Evolutionary conservation across 2,113 vertebrate genomes (phyloP).

Genomic region (Eurypyga helias): DNA sequence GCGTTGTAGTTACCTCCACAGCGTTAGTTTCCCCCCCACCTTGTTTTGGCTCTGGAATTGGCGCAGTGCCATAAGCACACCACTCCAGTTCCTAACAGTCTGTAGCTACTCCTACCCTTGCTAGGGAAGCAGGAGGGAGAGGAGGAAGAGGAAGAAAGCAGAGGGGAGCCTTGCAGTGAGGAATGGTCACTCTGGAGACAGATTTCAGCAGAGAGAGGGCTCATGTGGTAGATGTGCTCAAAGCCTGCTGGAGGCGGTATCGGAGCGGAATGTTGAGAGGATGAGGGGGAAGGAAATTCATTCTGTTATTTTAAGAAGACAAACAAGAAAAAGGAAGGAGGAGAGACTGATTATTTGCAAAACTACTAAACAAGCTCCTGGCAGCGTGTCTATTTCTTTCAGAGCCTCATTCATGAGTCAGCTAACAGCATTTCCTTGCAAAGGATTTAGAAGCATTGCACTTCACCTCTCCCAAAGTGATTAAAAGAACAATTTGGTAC

Average conservation of each 20-base stretch:
- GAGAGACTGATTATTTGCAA: constrained; percentile 62
- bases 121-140: constrained; percentile 86
- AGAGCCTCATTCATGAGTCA: background rate
- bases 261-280: constrained; percentile 82
- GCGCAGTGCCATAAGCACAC: constrained; percentile 2
- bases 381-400: background rate
- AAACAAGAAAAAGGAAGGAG: constrained; percentile 72
- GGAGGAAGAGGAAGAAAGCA: constrained; percentile 83
- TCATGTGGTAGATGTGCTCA: constrained; percentile 89
- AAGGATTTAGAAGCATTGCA: background rate
- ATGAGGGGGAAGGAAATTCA: constrained; percentile 82
- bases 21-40: background rate
- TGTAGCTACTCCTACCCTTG: constrained; percentile 85
- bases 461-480: background rate
- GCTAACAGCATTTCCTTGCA: background rate
- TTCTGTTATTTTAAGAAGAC: constrained; percentile 75
- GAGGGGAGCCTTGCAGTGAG: constrained; percentile 76
- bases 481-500: background rate
- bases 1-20: constrained; percentile 26
- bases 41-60: background rate
- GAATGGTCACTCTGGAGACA: constrained; percentile 85
- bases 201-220: constrained; percentile 80
- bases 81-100: constrained; percentile 38
- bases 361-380: constrained; percentile 23
- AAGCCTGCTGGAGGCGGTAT: constrained; percentile 87